Evolutionary conservation across 1,140 invertebrate genomes (phyloP), one percentile per base, ranked within the genome.

Genomic region (Dryas iulia): DNA sequence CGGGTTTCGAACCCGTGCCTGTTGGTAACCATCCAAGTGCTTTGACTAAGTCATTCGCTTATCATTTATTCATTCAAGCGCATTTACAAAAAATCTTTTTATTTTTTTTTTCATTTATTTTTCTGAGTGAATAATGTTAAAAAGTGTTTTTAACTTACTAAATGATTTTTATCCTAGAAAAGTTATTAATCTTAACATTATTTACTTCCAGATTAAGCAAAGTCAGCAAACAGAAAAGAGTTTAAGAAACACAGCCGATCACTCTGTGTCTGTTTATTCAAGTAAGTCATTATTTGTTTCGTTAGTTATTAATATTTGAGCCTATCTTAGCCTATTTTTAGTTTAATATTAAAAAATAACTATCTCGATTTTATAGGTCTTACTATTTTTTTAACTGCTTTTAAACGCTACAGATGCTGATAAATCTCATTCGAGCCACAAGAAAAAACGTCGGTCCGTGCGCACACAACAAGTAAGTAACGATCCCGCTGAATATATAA

Each of bases 391-490:
- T 39, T 1, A 21, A 10, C 5, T 21, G 18, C 0, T 56, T 56
- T 62, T 61, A 89, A 86, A 83, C 62, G 79, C 88, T 26, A 82
- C 78, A 6, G 87, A 90, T 31, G 63, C 79, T 7, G 87, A 90
- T 39, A 88, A 86, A 73, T 86, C 86, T 3, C 81, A 86, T 66
- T 87, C 82, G 64, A 87, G 82, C 74, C 78, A 78, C 69, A 82
- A 73, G 68, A 84, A 80, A 74, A 89, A 87, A 71, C 81, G 87
- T 4, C 86, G 87, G 62, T 74, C 76, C 25, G 33, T 80, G 11
- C 78, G 84, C 25, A 71, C 84, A 2, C 77, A 78, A 66, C 88
- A 90, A 83, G 89, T 91, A 91, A 91, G 89, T 91, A 91, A 73
- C 62, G 86, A 87, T 67, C 73, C 85, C 12, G 82, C 82, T 10